Conservation (phyloP, 2,888 invertebrate species). For the Lottia scabra region DNA sequence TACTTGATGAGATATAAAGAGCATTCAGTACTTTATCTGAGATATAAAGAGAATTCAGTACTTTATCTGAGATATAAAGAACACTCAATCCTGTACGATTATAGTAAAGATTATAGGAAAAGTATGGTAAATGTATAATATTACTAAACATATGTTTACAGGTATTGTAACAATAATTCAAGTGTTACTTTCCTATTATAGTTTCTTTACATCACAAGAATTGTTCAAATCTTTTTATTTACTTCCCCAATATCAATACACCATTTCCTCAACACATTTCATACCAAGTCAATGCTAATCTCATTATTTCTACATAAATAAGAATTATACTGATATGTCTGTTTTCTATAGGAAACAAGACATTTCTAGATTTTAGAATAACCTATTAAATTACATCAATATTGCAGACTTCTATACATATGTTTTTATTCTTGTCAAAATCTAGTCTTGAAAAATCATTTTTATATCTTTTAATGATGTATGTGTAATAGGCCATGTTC, state of each 20-base stretch:
- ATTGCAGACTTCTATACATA: too few species aligned
- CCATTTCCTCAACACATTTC: neutral
- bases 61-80: too few species aligned
- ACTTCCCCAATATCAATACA: neutral
- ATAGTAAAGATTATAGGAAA: too few species aligned
- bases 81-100: too few species aligned
- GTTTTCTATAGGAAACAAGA: neutral
- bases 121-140: too few species aligned
- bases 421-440: too few species aligned
- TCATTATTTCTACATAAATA: slow-evolving; percentile 3
- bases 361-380: neutral
- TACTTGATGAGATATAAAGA: too few species aligned
- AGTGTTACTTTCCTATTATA: neutral
- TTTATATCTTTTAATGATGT: too few species aligned
- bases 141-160: neutral
- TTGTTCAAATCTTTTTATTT: neutral
- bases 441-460: too few species aligned
- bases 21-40: too few species aligned
- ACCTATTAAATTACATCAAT: neutral
- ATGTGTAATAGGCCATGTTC: too few species aligned
- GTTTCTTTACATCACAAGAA: neutral
- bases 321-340: neutral
- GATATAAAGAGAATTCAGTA: too few species aligned
- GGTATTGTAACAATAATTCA: neutral
- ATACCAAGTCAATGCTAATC: neutral